Evolutionary conservation across 1,140 invertebrate species (phyloP).

Genomic region (Aradophagus sp.): DNA sequence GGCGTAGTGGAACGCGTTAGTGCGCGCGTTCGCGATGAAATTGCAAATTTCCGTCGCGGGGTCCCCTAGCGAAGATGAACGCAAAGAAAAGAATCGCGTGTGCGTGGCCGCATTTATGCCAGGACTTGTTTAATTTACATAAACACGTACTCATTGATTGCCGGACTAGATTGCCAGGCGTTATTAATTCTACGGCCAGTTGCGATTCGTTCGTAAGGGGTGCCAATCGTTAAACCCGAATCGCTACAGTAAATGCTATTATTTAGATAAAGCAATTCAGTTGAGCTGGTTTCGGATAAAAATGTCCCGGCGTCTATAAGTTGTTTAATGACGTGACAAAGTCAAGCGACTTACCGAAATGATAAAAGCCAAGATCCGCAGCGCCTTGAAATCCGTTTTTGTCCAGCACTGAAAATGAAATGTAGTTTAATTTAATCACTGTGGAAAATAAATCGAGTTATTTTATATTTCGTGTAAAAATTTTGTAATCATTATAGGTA

Average conservation of each 20-base stretch:
- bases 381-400: conserved; percentile 63
- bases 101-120: conserved; percentile 62
- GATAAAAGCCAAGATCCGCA: conserved; percentile 53
- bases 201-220: conserved; percentile 59
- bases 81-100: conserved; percentile 61
- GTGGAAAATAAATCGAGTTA: too few relatives aligned
- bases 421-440: conserved; percentile 2
- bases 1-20: conserved; percentile 9
- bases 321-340: conserved; percentile 22
- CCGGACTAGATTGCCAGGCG: conserved; percentile 65
- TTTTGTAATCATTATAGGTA: too few relatives aligned
- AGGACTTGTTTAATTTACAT: conserved; percentile 71
- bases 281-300: conserved; percentile 26
- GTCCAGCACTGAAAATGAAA: conserved; percentile 63
- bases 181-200: conserved; percentile 70
- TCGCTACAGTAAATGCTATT: conserved; percentile 49
- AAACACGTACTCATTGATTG: conserved; percentile 74
- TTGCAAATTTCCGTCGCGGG: conserved; percentile 41
- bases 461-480: too few relatives aligned
- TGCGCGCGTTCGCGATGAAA: conserved; percentile 39
- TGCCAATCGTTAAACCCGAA: conserved; percentile 56
- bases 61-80: conserved; percentile 37
- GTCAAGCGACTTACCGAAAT: conserved; percentile 65
- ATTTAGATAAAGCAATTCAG: conserved; percentile 45
- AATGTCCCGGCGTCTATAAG: conserved; percentile 21